Conservation (phyloP, 1,140 invertebrate genomes). For the Metopolophium dirhodum region DNA sequence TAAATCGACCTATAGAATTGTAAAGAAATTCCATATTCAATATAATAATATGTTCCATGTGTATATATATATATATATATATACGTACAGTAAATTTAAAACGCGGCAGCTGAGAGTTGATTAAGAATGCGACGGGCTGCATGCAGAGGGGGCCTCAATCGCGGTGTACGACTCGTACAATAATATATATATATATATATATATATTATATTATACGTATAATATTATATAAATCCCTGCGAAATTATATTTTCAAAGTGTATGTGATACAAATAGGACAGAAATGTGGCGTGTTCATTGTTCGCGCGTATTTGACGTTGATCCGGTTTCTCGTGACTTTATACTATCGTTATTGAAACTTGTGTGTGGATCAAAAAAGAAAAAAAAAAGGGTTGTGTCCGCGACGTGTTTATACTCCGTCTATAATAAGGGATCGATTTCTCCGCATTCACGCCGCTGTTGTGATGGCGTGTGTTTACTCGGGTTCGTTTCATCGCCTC, state of each 20-base stretch:
- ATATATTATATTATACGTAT: background rate
- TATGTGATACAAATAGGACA: conserved; percentile 27
- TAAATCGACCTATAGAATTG: conserved; percentile 18
- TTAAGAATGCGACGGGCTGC: conserved; percentile 13
- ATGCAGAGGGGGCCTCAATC: background rate
- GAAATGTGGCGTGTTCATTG: conserved; percentile 32
- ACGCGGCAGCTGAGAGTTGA: conserved; percentile 42
- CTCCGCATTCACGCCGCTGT: conserved; percentile 32
- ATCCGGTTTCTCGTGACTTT: conserved; percentile 55
- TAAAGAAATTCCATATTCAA: background rate
- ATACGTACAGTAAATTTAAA: background rate
- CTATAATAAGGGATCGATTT: conserved; percentile 30
- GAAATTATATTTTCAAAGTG: conserved; percentile 39
- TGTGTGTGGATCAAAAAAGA: conserved; percentile 26
- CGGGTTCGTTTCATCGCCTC: conserved; percentile 40
- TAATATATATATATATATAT: background rate
- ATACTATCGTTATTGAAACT: background rate
- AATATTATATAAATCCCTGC: conserved; percentile 34
- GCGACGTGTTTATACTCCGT: conserved; percentile 9
- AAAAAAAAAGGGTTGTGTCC: conserved; percentile 45
- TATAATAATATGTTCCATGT: background rate
- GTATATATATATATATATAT: background rate
- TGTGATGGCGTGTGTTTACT: conserved; percentile 13
- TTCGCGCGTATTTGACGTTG: conserved; percentile 46
- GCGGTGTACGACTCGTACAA: background rate